phyloP scores from a whole-genome alignment of 1,140 invertebrate species.

The Bombus sibiricus region DNA sequence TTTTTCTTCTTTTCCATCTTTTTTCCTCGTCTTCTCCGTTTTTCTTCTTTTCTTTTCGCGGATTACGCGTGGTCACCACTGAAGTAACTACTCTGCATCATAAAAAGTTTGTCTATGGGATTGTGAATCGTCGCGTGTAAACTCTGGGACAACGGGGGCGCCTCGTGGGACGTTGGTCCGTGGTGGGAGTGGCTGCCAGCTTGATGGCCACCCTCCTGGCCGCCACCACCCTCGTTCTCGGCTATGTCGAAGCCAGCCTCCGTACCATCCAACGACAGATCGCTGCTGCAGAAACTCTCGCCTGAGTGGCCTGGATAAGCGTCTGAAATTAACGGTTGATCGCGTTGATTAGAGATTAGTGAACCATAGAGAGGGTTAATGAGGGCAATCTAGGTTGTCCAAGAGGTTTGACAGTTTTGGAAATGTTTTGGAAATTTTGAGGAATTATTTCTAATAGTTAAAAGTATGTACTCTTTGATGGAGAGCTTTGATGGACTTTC shows the following conservation, averaged over 20 bases:
- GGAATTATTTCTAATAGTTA: too few relatives aligned
- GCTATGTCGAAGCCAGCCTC: constrained; percentile 90
- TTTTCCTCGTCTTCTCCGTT: not conserved
- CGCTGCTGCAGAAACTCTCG: constrained; percentile 95
- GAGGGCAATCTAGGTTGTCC: too few relatives aligned
- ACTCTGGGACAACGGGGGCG: constrained; percentile 84
- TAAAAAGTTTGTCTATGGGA: constrained; percentile 98
- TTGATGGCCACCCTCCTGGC: constrained; percentile 79
- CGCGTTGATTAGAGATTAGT: rapidly evolving
- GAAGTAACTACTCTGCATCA: constrained; percentile 98
- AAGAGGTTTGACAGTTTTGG: too few relatives aligned
- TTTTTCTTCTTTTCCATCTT: too few relatives aligned
- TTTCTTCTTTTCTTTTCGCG: not conserved
- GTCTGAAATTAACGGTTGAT: constrained; percentile 83
- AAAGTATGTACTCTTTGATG: too few relatives aligned
- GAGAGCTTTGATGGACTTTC: too few relatives aligned
- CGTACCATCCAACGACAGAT: constrained; percentile 93
- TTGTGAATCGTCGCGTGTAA: constrained; percentile 89
- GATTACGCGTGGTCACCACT: constrained; percentile 85
- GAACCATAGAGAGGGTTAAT: too few relatives aligned
- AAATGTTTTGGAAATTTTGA: too few relatives aligned
- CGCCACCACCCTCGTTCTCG: constrained; percentile 76
- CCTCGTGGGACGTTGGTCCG: constrained; percentile 81
- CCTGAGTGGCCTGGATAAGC: constrained; percentile 91
- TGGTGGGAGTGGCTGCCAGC: constrained; percentile 82